Conservation (phyloP, 2,888 invertebrate genomes). For the Eupithecia centaureata region DNA sequence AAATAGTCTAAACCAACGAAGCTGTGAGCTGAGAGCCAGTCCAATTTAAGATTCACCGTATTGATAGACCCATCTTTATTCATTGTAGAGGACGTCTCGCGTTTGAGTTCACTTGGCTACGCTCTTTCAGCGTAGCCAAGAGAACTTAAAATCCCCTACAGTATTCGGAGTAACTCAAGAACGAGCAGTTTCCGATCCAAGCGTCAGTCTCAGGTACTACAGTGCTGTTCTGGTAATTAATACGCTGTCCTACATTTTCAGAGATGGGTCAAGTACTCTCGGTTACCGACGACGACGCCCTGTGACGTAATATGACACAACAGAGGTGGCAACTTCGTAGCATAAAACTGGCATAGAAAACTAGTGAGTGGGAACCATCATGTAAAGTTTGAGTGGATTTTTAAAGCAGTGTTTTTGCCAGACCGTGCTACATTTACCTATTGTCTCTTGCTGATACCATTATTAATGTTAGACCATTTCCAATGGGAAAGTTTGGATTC, state of each 20-base stretch:
- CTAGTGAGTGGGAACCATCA: background rate
- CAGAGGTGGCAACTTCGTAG: background rate
- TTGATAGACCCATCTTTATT: background rate
- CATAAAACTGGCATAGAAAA: background rate
- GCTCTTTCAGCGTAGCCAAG: background rate
- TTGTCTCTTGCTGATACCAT: too few species aligned
- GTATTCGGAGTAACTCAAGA: background rate
- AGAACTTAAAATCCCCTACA: background rate
- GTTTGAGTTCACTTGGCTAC: too few species aligned
- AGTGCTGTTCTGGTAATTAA: slow-evolving; percentile 50
- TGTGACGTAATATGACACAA: slow-evolving; percentile 9
- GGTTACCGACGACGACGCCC: slow-evolving; percentile 35
- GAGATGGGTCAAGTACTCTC: slow-evolving; percentile 51
- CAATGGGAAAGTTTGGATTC: too few species aligned
- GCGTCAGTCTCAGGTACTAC: background rate
- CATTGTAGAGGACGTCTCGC: too few species aligned
- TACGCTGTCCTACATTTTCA: slow-evolving; percentile 50
- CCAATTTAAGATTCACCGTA: background rate
- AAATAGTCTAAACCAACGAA: too few species aligned
- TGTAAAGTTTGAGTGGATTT: background rate
- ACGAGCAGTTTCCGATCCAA: background rate
- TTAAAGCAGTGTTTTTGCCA: background rate
- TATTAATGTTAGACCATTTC: too few species aligned
- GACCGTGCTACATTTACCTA: too few species aligned
- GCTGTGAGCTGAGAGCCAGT: too few species aligned